Evolutionary conservation across 1,140 invertebrate species (phyloP).

Genomic region (Uloborus diversus): DNA sequence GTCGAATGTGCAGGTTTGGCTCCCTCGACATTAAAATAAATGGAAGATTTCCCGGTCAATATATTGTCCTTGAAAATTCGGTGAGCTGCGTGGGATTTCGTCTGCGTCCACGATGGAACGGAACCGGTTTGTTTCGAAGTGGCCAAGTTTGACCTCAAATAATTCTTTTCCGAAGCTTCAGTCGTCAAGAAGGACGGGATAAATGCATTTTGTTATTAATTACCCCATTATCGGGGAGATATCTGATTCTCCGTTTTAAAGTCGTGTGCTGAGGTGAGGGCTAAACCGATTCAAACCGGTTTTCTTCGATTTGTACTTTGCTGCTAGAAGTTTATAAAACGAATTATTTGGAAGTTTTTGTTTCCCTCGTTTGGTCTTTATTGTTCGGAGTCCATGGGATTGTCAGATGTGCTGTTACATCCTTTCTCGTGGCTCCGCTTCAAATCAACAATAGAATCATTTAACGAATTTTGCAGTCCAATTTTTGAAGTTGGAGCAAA

Average conservation of each 20-base stretch:
- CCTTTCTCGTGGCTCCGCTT: too few relatives aligned
- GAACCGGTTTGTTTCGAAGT: constrained; percentile 9
- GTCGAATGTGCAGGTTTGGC: too few relatives aligned
- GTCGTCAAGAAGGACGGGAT: constrained; percentile 7
- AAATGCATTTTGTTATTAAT: constrained; percentile 42
- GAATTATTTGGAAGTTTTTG: neutral
- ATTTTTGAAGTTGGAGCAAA: too few relatives aligned
- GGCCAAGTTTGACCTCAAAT: constrained; percentile 27
- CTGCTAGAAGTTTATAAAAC: neutral
- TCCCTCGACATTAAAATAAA: too few relatives aligned
- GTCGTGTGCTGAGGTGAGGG: too few relatives aligned
- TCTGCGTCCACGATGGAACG: neutral
- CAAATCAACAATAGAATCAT: too few relatives aligned
- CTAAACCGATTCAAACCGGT: constrained; percentile 7
- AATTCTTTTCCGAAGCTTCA: constrained; percentile 15
- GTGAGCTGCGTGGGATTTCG: neutral
- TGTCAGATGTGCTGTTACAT: too few relatives aligned
- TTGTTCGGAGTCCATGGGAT: too few relatives aligned
- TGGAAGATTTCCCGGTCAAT: constrained; percentile 43
- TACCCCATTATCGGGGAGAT: constrained; percentile 10
- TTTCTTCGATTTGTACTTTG: neutral
- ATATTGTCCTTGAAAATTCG: neutral
- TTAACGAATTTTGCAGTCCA: too few relatives aligned
- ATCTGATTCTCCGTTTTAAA: constrained; percentile 29
- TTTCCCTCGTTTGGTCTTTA: too few relatives aligned